phyloP scores from a whole-genome alignment of 1,140 invertebrate genomes.

The Heliconius melpomene region DNA sequence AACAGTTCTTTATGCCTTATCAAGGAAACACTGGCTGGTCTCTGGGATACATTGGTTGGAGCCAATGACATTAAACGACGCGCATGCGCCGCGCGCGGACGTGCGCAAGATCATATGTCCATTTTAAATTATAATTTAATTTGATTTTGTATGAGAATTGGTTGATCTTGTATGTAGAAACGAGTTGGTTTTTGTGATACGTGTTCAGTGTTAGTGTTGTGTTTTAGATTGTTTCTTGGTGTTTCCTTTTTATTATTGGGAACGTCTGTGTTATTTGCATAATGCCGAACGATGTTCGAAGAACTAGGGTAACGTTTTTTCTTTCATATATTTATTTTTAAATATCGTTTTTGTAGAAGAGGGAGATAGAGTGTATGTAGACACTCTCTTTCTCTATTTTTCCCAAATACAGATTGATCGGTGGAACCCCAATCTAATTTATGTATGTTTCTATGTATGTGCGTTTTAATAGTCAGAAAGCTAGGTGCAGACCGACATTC shows the following conservation, averaged over 20 bases:
- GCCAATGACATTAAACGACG: constrained; percentile 38
- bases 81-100: constrained; percentile 35
- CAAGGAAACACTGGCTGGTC: constrained; percentile 40
- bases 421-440: no score
- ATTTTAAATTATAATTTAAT: background rate
- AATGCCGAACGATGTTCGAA: constrained; percentile 26
- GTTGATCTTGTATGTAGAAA: background rate
- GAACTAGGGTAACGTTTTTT: background rate
- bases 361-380: background rate
- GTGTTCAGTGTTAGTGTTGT: constrained; percentile 3
- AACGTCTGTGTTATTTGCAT: background rate
- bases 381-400: no score
- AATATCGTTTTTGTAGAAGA: background rate
- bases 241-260: background rate
- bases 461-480: no score
- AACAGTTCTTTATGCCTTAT: constrained; percentile 44
- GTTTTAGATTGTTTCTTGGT: background rate
- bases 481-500: background rate
- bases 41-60: constrained; percentile 24
- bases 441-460: no score
- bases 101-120: background rate
- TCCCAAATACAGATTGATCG: no score
- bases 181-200: background rate
- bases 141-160: background rate
- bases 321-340: background rate